phyloP scores from a whole-genome alignment of 2,113 vertebrate species.

The Vidua macroura region DNA sequence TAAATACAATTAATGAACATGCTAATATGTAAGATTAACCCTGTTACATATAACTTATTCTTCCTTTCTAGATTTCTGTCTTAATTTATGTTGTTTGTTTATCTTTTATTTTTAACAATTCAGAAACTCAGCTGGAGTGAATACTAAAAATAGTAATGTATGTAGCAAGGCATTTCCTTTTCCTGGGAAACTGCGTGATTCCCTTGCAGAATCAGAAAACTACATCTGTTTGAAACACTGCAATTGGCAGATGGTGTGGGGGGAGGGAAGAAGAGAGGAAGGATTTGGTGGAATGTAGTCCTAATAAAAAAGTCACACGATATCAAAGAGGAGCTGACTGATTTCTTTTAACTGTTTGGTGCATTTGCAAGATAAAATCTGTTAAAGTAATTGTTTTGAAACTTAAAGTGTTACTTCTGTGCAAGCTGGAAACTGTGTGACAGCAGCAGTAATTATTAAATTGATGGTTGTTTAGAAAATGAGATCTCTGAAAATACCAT shows the following conservation, averaged over 20 bases:
- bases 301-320: background rate
- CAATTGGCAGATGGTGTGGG: slow-evolving; percentile 21
- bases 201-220: slow-evolving; percentile 24
- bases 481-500: background rate
- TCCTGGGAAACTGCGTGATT: slow-evolving; percentile 33
- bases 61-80: background rate
- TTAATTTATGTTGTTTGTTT: background rate
- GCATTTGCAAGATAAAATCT: background rate
- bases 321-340: background rate
- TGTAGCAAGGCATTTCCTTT: slow-evolving; percentile 62
- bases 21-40: background rate
- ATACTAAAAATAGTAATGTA: slow-evolving; percentile 51
- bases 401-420: background rate
- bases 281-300: background rate
- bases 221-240: slow-evolving; percentile 8
- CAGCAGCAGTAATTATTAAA: background rate
- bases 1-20: background rate
- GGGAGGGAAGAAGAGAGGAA: slow-evolving; percentile 1
- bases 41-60: background rate
- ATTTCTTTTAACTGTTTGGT: background rate
- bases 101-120: slow-evolving; percentile 1
- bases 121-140: slow-evolving; percentile 16
- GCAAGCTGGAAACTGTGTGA: background rate
- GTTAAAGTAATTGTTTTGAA: background rate
- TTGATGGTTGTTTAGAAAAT: background rate